These are phyloP conservation scores for Caenorhabditis sp. DNA, from an alignment of 2,888 invertebrate genomes.

Conservation along the genomic window DNA sequence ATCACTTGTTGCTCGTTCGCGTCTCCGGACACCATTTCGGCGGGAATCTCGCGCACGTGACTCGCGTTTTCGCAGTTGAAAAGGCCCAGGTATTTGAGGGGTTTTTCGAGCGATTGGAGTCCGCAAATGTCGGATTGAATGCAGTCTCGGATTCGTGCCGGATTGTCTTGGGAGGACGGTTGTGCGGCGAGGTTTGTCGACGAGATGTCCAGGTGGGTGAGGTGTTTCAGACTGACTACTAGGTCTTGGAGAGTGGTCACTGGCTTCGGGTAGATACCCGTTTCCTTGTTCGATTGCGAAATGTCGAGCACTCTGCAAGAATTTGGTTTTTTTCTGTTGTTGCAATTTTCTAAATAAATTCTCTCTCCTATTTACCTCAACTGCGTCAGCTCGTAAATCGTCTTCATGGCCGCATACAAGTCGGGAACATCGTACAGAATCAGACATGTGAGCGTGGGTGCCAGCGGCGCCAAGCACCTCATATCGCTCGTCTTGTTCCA, in stretches of 20 bases:
- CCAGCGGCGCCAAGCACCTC: slow-evolving; percentile 87
- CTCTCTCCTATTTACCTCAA: slow-evolving; percentile 86
- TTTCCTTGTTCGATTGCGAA: slow-evolving; percentile 86
- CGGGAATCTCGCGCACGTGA: slow-evolving; percentile 93
- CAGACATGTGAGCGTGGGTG: slow-evolving; percentile 87
- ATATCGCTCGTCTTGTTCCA: slow-evolving; percentile 86
- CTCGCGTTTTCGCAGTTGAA: slow-evolving; percentile 95
- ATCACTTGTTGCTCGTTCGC: slow-evolving; percentile 86
- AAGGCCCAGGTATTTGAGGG: slow-evolving; percentile 93
- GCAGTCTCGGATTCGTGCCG: slow-evolving; percentile 36
- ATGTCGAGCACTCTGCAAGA: slow-evolving; percentile 89
- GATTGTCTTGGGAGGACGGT: slow-evolving; percentile 86
- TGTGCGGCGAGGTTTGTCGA: slow-evolving; percentile 94
- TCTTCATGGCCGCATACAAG: slow-evolving; percentile 85
- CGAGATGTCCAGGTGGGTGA: slow-evolving; percentile 93
- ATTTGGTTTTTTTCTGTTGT: not conserved
- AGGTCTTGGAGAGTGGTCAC: slow-evolving; percentile 88
- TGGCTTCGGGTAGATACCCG: slow-evolving; percentile 89
- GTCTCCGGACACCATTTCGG: slow-evolving; percentile 84
- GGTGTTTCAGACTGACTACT: slow-evolving; percentile 88
- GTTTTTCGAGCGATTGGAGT: slow-evolving; percentile 88
- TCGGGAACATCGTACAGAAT: slow-evolving; percentile 90
- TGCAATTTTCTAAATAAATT: slow-evolving; percentile 6
- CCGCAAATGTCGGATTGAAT: slow-evolving; percentile 90
- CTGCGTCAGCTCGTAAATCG: slow-evolving; percentile 85